Evolutionary conservation across 1,140 invertebrate species (phyloP).

Genomic region (Berghia stephanieae): DNA sequence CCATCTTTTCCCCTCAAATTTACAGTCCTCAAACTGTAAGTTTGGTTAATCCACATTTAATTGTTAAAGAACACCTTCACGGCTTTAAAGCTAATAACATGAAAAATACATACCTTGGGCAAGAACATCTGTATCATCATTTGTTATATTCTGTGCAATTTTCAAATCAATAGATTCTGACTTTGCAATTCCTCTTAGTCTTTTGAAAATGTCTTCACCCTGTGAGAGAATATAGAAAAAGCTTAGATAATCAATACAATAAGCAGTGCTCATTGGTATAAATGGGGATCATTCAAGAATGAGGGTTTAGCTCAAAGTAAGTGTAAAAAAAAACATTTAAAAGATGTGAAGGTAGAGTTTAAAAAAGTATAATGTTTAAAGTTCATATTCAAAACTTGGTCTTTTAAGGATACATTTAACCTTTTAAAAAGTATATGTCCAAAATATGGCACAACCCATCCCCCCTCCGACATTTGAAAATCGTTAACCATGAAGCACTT

Average conservation of each 20-base stretch:
- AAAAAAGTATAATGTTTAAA: background rate
- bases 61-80: background rate
- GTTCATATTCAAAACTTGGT: background rate
- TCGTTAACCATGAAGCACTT: too few species aligned
- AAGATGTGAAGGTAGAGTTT: background rate
- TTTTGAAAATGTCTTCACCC: slow-evolving; percentile 87
- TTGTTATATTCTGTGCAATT: slow-evolving; percentile 87
- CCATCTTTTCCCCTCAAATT: too few species aligned
- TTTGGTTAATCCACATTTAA: background rate
- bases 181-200: slow-evolving; percentile 78
- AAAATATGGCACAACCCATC: too few species aligned
- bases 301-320: background rate
- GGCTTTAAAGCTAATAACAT: slow-evolving; percentile 68
- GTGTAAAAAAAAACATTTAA: background rate
- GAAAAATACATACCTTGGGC: slow-evolving; percentile 68
- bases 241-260: too few species aligned
- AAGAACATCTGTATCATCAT: slow-evolving; percentile 82
- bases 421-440: too few species aligned
- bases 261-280: too few species aligned
- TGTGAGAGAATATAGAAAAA: slow-evolving; percentile 63
- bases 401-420: background rate
- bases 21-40: too few species aligned
- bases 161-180: slow-evolving; percentile 78
- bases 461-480: too few species aligned
- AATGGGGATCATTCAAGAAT: background rate